Conservation (phyloP, 1,140 invertebrate species). For the Drosophila pseudoananassae region DNA sequence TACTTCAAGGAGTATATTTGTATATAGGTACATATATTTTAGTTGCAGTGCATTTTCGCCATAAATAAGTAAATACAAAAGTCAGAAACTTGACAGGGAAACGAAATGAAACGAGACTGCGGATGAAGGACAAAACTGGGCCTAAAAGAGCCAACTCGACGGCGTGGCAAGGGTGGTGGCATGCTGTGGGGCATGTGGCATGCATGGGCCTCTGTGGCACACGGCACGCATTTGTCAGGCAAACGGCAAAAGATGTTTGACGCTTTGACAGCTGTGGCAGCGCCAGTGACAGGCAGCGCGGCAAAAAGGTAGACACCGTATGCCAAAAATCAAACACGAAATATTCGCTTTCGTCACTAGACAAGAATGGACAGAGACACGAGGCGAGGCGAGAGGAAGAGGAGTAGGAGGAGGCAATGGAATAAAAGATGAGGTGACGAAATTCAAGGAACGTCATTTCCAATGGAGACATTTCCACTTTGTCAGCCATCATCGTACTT, state of each 20-base stretch:
- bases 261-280: constrained; percentile 75
- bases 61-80: constrained; percentile 80
- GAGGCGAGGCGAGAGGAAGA: background rate
- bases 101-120: constrained; percentile 26
- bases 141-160: background rate
- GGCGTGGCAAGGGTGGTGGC: too few relatives aligned
- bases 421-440: constrained; percentile 1
- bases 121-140: constrained; percentile 34
- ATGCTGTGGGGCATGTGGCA: background rate
- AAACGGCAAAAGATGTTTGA: constrained; percentile 67
- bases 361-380: background rate
- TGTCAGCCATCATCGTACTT: constrained; percentile 65
- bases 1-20: too few relatives aligned
- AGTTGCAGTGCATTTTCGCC: constrained; percentile 32
- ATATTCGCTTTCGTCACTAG: constrained; percentile 48
- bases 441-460: constrained; percentile 59
- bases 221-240: constrained; percentile 66
- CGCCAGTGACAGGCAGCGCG: constrained; percentile 33
- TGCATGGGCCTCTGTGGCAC: constrained; percentile 1
- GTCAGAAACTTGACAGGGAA: constrained; percentile 59
- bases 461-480: constrained; percentile 76
- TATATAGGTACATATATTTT: background rate
- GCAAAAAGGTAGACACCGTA: constrained; percentile 22
- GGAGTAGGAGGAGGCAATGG: background rate
- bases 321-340: constrained; percentile 61